Base-by-base conservation (phyloP, 2,113 vertebrate genomes). In the Recurvirostra avosetta region DNA sequence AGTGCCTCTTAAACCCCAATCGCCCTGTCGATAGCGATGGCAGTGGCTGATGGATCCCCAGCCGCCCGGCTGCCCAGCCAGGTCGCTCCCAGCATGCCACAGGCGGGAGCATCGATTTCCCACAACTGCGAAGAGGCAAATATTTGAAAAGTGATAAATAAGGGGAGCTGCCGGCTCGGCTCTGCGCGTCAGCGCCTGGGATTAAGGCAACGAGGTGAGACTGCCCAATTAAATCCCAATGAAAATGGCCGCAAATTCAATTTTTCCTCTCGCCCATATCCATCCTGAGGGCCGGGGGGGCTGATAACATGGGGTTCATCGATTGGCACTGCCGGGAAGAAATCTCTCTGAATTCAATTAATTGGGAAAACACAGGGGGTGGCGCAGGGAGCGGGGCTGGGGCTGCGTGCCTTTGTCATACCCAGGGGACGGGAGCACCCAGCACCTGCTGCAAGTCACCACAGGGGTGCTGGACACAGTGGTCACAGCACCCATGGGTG, bases 71-170 rank as follows among this genome's bases (percentile, higher is more conserved):
- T 1, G 71, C 91, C 82, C 13, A 63, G 86, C 82, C 95, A 76
- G 96, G 95, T 92, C 26, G 84, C 96, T 97, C 96, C 96, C 95
- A 5, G 93, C 96, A 96, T 96, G 96, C 96, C 88, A 71, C 65
- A 91, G 96, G 95, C 79, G 1, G 83, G 49, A 94, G 80, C 94
- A 97, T 96, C 23, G 95, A 96, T 97, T 96, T 96, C 96, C 88
- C 65, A 91, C 94, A 40, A 49, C 96, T 94, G 95, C 13, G 11
- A 94, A 94, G 91, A 96, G 94, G 92, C 95, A 94, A 96, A 96
- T 94, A 95, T 96, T 95, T 96, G 96, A 96, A 85, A 96, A 96
- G 97, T 96, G 95, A 97, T 95, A 96, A 95, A 97, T 95, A 96
- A 92, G 75, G 94, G 86, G 92, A 96, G 91, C 90, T 90, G 95